Evolutionary conservation across 1,140 invertebrate species (phyloP).

Genomic region (Trichonephila inaurata): DNA sequence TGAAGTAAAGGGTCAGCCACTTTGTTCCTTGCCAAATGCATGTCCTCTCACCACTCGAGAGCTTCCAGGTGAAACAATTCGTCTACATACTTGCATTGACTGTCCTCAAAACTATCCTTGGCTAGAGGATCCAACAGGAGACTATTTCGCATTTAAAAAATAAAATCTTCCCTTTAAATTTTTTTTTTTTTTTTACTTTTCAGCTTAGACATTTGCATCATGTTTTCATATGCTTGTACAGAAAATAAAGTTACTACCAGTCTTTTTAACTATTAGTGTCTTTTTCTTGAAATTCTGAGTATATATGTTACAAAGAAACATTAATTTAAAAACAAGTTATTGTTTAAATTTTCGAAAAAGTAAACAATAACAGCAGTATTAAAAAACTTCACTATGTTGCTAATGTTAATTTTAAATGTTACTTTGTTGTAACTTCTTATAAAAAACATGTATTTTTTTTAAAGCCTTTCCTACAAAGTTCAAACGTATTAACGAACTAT

Average conservation of each 20-base stretch:
- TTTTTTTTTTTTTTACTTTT: background rate
- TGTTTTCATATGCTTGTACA: constrained; percentile 67
- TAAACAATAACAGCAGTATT: no score
- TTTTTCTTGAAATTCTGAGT: background rate
- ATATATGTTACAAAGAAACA: no score
- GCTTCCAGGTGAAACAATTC: constrained; percentile 93
- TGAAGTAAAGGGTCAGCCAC: constrained; percentile 95
- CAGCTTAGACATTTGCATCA: constrained; percentile 43
- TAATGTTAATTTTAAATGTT: no score
- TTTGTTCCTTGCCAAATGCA: constrained; percentile 94
- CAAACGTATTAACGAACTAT: no score
- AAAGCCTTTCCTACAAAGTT: no score
- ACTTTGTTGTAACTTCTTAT: no score
- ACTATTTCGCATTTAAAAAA: constrained; percentile 88
- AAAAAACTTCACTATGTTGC: no score
- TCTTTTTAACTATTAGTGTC: constrained; percentile 29
- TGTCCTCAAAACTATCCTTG: constrained; percentile 97
- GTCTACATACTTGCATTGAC: constrained; percentile 96
- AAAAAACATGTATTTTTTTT: no score
- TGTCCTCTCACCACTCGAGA: constrained; percentile 94
- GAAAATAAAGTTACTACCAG: constrained; percentile 70
- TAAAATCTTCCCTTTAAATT: constrained; percentile 73
- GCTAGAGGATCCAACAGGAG: constrained; percentile 96
- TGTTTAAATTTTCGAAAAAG: no score
- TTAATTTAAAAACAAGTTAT: no score